Evolutionary conservation across 2,113 vertebrate genomes (phyloP).

Genomic region (Entelurus aequoreus): DNA sequence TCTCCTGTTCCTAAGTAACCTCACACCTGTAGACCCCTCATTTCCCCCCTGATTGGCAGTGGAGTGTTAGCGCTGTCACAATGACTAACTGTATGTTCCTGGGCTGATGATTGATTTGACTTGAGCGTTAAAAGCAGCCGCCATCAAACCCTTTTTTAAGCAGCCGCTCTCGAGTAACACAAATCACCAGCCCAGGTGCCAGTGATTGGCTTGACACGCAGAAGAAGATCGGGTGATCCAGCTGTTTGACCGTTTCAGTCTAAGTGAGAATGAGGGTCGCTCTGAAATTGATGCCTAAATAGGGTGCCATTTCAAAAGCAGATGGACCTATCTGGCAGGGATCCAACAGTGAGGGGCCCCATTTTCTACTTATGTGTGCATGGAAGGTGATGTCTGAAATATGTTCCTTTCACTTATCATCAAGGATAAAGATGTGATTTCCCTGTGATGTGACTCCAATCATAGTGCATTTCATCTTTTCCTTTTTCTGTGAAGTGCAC

Average conservation of each 20-base stretch:
- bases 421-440: constrained; percentile 55
- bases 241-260: constrained; percentile 10
- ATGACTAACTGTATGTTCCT: constrained; percentile 6
- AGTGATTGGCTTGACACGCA: neutral
- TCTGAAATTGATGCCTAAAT: constrained; percentile 30
- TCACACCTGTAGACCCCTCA: constrained; percentile 21
- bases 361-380: constrained; percentile 12
- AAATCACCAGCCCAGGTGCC: constrained; percentile 16
- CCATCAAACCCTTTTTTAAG: constrained; percentile 35
- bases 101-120: constrained; percentile 28
- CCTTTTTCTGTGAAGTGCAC: constrained; percentile 19
- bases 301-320: constrained; percentile 48
- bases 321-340: constrained; percentile 47
- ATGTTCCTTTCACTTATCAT: constrained; percentile 43
- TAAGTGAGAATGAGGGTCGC: constrained; percentile 8
- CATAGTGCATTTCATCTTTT: constrained; percentile 26
- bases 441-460: constrained; percentile 45
- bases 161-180: constrained; percentile 4
- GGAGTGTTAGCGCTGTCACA: constrained; percentile 20
- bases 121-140: constrained; percentile 14
- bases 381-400: constrained; percentile 35
- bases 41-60: constrained; percentile 20
- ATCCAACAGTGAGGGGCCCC: constrained; percentile 12
- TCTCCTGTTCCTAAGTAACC: constrained; percentile 33
- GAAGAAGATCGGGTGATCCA: constrained; percentile 12